Evolutionary conservation across 2,888 invertebrate genomes (phyloP).

Genomic region (Acleris laterana): DNA sequence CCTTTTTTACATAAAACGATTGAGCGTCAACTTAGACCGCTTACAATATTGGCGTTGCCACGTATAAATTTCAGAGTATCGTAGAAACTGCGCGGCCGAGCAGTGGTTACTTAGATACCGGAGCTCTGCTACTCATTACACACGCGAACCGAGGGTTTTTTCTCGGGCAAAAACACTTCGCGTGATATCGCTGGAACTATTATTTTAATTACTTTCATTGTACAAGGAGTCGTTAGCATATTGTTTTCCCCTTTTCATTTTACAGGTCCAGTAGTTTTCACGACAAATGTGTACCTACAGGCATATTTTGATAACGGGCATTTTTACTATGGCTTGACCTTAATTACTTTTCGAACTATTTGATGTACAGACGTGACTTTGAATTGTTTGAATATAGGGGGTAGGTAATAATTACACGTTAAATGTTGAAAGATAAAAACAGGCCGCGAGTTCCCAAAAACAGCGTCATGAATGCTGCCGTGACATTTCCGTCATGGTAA

Average conservation of each 20-base stretch:
- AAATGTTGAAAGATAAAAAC: slow-evolving; percentile 54
- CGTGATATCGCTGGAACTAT: slow-evolving; percentile 73
- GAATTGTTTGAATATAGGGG: slow-evolving; percentile 42
- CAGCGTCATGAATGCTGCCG: background rate
- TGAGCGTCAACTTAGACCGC: slow-evolving; percentile 62
- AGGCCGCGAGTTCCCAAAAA: slow-evolving; percentile 45
- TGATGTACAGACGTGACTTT: slow-evolving; percentile 47
- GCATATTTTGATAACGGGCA: slow-evolving; percentile 51
- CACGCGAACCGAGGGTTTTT: slow-evolving; percentile 52
- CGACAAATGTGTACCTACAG: slow-evolving; percentile 54
- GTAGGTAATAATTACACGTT: slow-evolving; percentile 63
- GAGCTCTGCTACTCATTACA: slow-evolving; percentile 38
- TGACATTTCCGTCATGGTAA: slow-evolving; percentile 4
- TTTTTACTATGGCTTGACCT: slow-evolving; percentile 43
- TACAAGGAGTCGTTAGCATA: slow-evolving; percentile 66
- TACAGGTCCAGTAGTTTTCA: slow-evolving; percentile 61
- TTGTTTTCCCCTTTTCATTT: slow-evolving; percentile 52
- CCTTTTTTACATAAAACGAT: slow-evolving; percentile 73
- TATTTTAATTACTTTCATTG: slow-evolving; percentile 80
- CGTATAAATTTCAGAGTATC: slow-evolving; percentile 54
- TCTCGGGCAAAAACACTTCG: slow-evolving; percentile 65
- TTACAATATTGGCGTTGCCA: slow-evolving; percentile 59
- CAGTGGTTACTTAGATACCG: slow-evolving; percentile 53
- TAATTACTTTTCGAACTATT: slow-evolving; percentile 68
- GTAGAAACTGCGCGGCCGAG: slow-evolving; percentile 40